These are phyloP conservation scores for Cygnus atratus DNA, from an alignment of 2,113 vertebrate genomes.

Conservation along the genomic window DNA sequence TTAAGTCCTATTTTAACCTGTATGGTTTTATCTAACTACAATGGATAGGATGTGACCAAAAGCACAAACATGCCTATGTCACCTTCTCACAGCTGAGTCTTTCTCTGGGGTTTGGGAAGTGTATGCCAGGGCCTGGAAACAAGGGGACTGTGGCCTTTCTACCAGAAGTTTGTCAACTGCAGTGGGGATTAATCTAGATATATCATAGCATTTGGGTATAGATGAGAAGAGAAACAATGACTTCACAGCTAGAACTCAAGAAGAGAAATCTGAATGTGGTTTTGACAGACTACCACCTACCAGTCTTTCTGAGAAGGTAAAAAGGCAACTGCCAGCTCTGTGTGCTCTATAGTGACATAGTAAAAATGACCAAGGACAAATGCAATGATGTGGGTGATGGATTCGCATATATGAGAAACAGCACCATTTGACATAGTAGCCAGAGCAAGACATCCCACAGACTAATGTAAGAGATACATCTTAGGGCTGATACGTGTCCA, in stretches of 20 bases:
- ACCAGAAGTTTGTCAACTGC: neutral
- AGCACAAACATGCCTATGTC: neutral
- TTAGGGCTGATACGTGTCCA: neutral
- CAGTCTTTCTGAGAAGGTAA: neutral
- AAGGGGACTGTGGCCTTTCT: neutral
- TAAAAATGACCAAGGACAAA: neutral
- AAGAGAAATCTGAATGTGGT: neutral
- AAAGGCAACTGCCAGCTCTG: neutral
- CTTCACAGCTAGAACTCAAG: neutral
- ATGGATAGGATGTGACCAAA: neutral
- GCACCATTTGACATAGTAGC: neutral
- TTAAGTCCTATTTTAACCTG: conserved; percentile 9
- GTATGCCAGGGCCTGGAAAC: neutral
- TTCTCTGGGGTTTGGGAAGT: neutral
- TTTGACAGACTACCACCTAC: neutral
- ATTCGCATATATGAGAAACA: neutral
- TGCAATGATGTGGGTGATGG: neutral
- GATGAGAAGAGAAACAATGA: neutral
- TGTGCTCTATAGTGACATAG: neutral
- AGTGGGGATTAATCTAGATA: neutral
- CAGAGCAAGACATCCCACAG: neutral
- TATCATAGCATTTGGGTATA: neutral
- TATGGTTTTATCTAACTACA: neutral
- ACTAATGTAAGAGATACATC: neutral
- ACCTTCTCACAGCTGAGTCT: neutral